Conservation (phyloP, 2,888 invertebrate species). For the Steinernema hermaphroditum region DNA sequence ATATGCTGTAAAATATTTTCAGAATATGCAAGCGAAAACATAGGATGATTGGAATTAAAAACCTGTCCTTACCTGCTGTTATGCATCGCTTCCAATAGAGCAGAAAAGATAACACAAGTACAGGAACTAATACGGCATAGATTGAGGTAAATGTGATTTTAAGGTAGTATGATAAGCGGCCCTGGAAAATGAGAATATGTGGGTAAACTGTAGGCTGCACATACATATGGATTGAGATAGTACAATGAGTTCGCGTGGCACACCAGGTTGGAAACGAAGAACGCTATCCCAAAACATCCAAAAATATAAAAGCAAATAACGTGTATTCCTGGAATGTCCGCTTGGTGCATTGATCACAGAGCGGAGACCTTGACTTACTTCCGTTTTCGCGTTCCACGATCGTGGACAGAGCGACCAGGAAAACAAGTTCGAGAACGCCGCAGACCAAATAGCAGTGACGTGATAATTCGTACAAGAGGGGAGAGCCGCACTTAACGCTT, state of each 20-base stretch:
- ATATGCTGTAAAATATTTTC: conserved; percentile 55
- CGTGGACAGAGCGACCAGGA: conserved; percentile 66
- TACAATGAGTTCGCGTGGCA: conserved; percentile 65
- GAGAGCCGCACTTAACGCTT: conserved; percentile 56
- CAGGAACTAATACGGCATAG: conserved; percentile 61
- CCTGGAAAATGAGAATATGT: conserved; percentile 45
- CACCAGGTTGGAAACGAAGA: conserved; percentile 63
- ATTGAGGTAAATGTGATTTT: conserved; percentile 57
- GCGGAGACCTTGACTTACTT: conserved; percentile 52
- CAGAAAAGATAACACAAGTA: conserved; percentile 59
- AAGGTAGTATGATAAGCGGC: conserved; percentile 59
- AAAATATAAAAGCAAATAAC: conserved; percentile 66
- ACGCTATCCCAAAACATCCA: conserved; percentile 62
- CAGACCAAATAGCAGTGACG: conserved; percentile 55
- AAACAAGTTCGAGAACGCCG: conserved; percentile 69
- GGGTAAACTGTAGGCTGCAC: conserved; percentile 5
- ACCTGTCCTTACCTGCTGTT: conserved; percentile 56
- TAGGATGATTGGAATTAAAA: too few relatives aligned
- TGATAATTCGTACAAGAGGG: conserved; percentile 56
- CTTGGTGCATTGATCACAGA: too few relatives aligned
- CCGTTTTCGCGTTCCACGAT: conserved; percentile 65
- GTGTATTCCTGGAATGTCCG: conserved; percentile 54
- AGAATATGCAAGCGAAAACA: too few relatives aligned
- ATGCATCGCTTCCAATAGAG: conserved; percentile 65
- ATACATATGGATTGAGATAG: conserved; percentile 64